phyloP scores from a whole-genome alignment of 2,888 invertebrate species.

The Thera obeliscata region DNA sequence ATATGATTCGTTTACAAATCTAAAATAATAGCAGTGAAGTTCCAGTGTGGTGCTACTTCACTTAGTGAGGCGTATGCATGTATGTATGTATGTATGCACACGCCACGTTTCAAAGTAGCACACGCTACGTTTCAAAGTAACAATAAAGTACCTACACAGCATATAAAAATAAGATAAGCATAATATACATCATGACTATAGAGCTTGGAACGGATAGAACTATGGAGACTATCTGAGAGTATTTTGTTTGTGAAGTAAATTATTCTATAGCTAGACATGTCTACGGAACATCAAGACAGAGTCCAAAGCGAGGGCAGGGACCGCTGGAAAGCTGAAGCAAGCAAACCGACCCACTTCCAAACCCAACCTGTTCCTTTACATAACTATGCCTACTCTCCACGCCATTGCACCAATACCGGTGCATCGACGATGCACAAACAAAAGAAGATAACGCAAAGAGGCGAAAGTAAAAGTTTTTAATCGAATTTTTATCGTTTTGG shows the following conservation, averaged over 20 bases:
- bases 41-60: too few species aligned
- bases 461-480: conserved; percentile 23
- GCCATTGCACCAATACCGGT: conserved; percentile 37
- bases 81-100: too few species aligned
- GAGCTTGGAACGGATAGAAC: too few species aligned
- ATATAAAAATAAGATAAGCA: too few species aligned
- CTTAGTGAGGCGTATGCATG: too few species aligned
- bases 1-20: too few species aligned
- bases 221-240: not conserved
- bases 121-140: too few species aligned
- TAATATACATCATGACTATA: too few species aligned
- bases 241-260: not conserved
- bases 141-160: too few species aligned
- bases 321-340: conserved; percentile 61
- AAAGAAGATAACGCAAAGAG: conserved; percentile 7
- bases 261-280: conserved; percentile 2
- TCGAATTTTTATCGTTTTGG: conserved; percentile 10
- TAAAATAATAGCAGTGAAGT: too few species aligned
- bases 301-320: conserved; percentile 48
- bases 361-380: conserved; percentile 52
- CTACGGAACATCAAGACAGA: conserved; percentile 5
- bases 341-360: conserved; percentile 66
- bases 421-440: conserved; percentile 19
- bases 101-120: too few species aligned
- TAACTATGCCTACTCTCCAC: conserved; percentile 57